phyloP scores from a whole-genome alignment of 2,113 vertebrate genomes.

The Calidris pygmaea region DNA sequence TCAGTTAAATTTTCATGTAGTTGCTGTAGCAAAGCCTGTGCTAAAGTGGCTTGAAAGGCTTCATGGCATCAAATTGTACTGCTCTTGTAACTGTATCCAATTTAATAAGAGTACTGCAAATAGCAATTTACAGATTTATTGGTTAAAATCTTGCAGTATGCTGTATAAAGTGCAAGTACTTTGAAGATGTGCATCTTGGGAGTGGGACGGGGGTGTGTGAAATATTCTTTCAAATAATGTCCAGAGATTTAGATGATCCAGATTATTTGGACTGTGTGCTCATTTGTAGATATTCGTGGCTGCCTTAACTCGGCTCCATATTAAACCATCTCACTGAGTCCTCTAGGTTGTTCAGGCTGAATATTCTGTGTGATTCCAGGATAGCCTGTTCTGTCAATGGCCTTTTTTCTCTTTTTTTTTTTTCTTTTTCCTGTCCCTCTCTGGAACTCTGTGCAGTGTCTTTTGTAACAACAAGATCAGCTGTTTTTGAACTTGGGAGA shows the following conservation, averaged over 20 bases:
- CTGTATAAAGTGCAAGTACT: not conserved
- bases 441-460: slow-evolving; percentile 7
- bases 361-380: not conserved
- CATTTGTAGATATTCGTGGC: not conserved
- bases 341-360: not conserved
- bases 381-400: not conserved
- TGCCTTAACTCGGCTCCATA: not conserved
- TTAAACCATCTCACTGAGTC: not conserved
- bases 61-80: not conserved
- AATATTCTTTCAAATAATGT: not conserved
- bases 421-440: not conserved
- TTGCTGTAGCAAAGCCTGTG: not conserved
- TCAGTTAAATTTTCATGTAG: not conserved
- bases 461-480: slow-evolving; percentile 31
- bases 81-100: not conserved
- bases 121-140: not conserved
- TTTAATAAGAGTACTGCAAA: not conserved
- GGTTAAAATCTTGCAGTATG: not conserved
- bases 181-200: not conserved
- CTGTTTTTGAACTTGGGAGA: slow-evolving; percentile 12
- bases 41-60: not conserved
- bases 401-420: not conserved
- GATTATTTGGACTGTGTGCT: not conserved
- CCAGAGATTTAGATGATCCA: not conserved
- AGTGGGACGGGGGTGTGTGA: not conserved